Percentiles rank a stretch among this genome's conserved stretches.
phyloP scores from a whole-genome alignment of 2,888 invertebrate genomes.

The Drosophila greeni region DNA sequence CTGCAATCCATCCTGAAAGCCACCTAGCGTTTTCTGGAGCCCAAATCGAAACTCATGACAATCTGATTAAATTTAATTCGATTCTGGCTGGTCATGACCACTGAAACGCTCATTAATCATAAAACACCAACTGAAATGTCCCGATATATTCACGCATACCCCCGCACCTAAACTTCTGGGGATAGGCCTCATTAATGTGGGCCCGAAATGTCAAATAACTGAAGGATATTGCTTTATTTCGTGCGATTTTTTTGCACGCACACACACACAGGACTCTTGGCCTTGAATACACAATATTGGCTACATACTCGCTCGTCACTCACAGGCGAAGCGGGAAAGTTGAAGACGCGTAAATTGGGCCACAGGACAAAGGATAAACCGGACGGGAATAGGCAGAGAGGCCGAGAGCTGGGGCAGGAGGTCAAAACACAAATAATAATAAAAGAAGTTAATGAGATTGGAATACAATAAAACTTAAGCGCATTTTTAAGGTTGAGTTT shows the following conservation, averaged over 20 bases:
- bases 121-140: not conserved
- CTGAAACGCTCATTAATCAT: constrained; percentile 23
- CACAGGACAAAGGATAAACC: constrained; percentile 10
- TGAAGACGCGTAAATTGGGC: constrained; percentile 27
- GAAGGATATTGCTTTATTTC: constrained; percentile 73
- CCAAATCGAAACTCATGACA: constrained; percentile 9
- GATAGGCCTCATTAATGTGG: constrained; percentile 29
- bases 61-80: constrained; percentile 26
- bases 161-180: not conserved
- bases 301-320: constrained; percentile 44
- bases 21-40: not conserved
- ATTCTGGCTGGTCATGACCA: constrained; percentile 9
- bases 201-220: constrained; percentile 66
- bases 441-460: constrained; percentile 71
- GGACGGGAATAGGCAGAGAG: constrained; percentile 11
- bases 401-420: constrained; percentile 2
- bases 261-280: too few relatives aligned
- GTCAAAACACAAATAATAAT: constrained; percentile 68
- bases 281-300: constrained; percentile 27
- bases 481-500: constrained; percentile 66
- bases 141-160: not conserved
- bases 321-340: constrained; percentile 30
- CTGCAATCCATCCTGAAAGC: not conserved
- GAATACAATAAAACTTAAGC: constrained; percentile 72
- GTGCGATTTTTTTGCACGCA: constrained; percentile 60